Evolutionary conservation across 1,140 invertebrate genomes (phyloP), one percentile per base, ranked within the genome.

Genomic region (Argopecten irradians): DNA sequence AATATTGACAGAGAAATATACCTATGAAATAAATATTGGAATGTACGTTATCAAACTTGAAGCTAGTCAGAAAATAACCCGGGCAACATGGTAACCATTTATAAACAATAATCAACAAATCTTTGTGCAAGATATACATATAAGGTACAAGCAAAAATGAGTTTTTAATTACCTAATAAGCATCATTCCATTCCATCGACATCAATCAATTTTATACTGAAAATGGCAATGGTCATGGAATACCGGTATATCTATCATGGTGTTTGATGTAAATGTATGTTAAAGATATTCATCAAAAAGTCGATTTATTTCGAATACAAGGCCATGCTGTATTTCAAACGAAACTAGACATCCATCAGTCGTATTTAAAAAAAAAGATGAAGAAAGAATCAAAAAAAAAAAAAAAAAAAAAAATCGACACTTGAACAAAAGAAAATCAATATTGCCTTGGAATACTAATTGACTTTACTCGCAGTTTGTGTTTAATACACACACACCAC

Each of bases 381-480:
- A 71, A 28, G 55, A 71, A 71, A 71, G n/a, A 22, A n/a, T 71
- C 55, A 28, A 71, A 71, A 71, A 71, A 22, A 71, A n/a, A 71
- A 46, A 71, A 28, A 71, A 71, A 71, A 71, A 22, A 71, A n/a
- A 71, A 46, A 71, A 71, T 71, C 55, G 55, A 71, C 55, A 71
- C 16, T 16, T 3, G 1, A 28, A 71, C 55, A 71, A 71, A 71
- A n/a, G n/a, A 28, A 71, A 71, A 71, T 71, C 55, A 71, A 71
- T 71, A n/a, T 16, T 71, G 28, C 55, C 55, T 71, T 22, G 55
- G 22, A 22, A 1, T 28, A 71, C 55, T 71, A 71, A 71, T 71
- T 71, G 55, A 71, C 55, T 71, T 71, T 71, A 71, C 55, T n/a
- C 28, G 55, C 55, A 28, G 55, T 71, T 28, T 71, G 11, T 11